These are phyloP conservation scores for Calameuta idolon DNA, from an alignment of 2,888 invertebrate genomes.

Conservation along the genomic window DNA sequence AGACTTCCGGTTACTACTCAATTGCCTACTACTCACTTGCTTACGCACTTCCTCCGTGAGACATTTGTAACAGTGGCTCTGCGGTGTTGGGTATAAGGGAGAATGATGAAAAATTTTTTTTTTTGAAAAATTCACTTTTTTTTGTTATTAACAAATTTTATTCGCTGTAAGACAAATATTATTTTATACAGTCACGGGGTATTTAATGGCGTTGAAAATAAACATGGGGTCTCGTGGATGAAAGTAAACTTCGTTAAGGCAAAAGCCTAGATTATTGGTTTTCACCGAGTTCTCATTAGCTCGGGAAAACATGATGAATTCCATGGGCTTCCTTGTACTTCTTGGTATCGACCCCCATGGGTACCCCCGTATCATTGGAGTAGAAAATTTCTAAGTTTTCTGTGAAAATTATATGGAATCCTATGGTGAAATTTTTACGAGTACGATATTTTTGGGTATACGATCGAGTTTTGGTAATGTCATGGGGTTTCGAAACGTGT, in stretches of 20 bases:
- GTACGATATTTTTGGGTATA: not conserved
- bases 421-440: not conserved
- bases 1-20: constrained; percentile 24
- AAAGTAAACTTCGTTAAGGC: not conserved
- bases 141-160: not conserved
- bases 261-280: not conserved
- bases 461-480: not conserved
- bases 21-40: constrained; percentile 7
- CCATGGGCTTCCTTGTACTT: not conserved
- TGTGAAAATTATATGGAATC: not conserved
- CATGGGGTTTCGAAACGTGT: not conserved
- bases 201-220: not conserved
- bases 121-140: not conserved
- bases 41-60: not conserved
- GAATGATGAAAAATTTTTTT: not conserved
- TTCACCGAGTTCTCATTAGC: not conserved
- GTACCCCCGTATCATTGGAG: not conserved
- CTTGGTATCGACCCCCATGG: not conserved
- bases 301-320: not conserved
- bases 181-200: not conserved
- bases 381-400: not conserved
- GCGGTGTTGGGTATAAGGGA: not conserved
- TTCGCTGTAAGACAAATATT: not conserved
- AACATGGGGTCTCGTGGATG: not conserved
- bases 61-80: not conserved